Percentiles rank a stretch among this genome's conserved stretches.
phyloP scores from a whole-genome alignment of 2,113 vertebrate genomes.

The Labrus mixtus region DNA sequence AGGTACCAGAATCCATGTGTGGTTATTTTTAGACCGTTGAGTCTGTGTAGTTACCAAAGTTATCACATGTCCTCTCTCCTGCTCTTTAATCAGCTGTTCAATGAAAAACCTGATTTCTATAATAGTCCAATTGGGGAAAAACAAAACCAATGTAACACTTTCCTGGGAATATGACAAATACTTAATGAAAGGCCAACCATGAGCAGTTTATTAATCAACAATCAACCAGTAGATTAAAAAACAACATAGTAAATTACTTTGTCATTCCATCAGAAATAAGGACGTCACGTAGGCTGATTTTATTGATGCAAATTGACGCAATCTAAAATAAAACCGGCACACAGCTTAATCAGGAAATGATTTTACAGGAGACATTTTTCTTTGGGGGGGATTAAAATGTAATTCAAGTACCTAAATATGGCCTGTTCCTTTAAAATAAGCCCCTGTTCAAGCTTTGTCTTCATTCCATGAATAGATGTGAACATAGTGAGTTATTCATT shows the following conservation, averaged over 20 bases:
- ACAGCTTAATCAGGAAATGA: constrained; percentile 8
- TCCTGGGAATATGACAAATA: neutral
- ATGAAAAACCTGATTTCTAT: constrained; percentile 1
- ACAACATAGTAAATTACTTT: constrained; percentile 4
- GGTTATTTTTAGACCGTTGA: constrained; percentile 12
- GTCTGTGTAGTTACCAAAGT: neutral
- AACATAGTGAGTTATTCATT: constrained; percentile 4
- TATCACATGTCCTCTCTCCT: neutral
- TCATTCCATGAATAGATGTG: neutral
- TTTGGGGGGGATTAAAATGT: neutral
- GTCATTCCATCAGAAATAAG: constrained; percentile 22
- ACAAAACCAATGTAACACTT: constrained; percentile 1
- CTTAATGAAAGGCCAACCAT: neutral
- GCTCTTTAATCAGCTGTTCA: neutral
- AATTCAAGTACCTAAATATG: neutral
- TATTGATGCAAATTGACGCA: constrained; percentile 25
- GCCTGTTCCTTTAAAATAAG: neutral
- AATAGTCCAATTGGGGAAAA: neutral
- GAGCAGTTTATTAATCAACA: constrained; percentile 11
- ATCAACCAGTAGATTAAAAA: constrained; percentile 1
- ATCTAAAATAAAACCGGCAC: constrained; percentile 11
- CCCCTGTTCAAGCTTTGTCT: neutral
- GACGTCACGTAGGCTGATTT: constrained; percentile 8
- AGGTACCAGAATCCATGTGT: constrained; percentile 19
- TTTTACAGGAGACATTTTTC: neutral